Evolutionary conservation across 2,113 vertebrate genomes (phyloP), one percentile per base, ranked within the genome.

Genomic region (Orientallactaga bullata): DNA sequence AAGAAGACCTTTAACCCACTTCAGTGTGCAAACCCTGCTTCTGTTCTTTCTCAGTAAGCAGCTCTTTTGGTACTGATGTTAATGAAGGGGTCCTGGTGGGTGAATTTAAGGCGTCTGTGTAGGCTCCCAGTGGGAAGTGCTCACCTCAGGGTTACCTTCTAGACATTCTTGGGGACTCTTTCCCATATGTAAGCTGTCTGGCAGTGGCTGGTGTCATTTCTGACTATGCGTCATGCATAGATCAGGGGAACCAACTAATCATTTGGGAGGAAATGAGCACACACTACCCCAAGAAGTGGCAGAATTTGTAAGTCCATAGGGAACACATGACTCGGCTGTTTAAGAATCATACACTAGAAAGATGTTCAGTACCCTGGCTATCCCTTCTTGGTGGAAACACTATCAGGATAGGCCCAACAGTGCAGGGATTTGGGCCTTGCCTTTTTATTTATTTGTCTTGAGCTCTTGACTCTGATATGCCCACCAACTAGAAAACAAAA

Each of bases 171-270:
- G 6, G 4, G 63, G 9, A 6, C 3, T 18, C 65, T 55, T 7
- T 73, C 55, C 42, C 9, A 3, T 1, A 4, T 1, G 2, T 8
- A 0, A 20, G 20, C 4, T 24, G 13, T 60, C 42, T 47, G 5
- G 69, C 2, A n/a, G 68, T 18, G 42, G 28, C 24, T 66, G 39
- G 4, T 61, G 23, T 47, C 79, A 37, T 24, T 65, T 23, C 55
- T 15, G 0, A 11, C 51, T 28, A 3, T 15, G 39, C 23, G 12
- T 74, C 37, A 32, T 7, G 16, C 5, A 72, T 51, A 21, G 23
- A 10, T 7, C 37, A 35, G 58, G 42, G 2, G 37, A 21, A 42
- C 37, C 5, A 8, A 9, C 30, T 35, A 42, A 39, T 60, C n/a
- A 26, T 39, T 72, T 35, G 32, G 61, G 55, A 18, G 32, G n/a